phyloP scores from a whole-genome alignment of 2,113 vertebrate species.

The Bubo blakistoni region DNA sequence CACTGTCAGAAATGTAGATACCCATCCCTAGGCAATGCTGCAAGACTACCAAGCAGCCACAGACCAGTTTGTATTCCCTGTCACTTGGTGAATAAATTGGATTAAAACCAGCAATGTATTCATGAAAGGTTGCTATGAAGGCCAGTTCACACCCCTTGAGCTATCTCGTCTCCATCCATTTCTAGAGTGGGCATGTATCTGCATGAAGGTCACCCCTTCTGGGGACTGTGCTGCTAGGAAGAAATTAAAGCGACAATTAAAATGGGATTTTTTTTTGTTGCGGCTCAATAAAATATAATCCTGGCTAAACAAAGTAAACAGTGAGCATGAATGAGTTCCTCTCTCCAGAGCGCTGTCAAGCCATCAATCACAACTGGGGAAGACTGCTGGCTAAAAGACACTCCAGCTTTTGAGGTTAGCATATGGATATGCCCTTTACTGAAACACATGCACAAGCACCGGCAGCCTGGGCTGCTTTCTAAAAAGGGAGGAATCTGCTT shows the following conservation, averaged over 20 bases:
- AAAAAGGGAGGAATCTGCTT: constrained; percentile 15
- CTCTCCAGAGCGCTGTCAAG: background rate
- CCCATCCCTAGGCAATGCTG: background rate
- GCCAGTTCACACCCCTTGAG: background rate
- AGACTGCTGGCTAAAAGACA: constrained; percentile 33
- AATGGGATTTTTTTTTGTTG: background rate
- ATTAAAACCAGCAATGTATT: constrained; percentile 1
- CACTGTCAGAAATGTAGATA: background rate
- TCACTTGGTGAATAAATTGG: background rate
- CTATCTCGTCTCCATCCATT: background rate
- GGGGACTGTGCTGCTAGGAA: background rate
- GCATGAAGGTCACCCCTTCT: constrained; percentile 11
- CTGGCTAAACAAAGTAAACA: constrained; percentile 24
- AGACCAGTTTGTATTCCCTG: background rate
- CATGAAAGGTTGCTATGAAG: background rate
- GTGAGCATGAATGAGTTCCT: background rate
- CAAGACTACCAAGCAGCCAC: background rate
- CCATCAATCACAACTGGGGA: constrained; percentile 2
- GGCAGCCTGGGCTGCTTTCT: background rate
- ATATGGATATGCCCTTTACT: constrained; percentile 21
- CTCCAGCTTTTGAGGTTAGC: background rate
- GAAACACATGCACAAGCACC: background rate
- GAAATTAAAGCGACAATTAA: constrained; percentile 34
- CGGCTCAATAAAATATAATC: background rate
- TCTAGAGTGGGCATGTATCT: background rate